Evolutionary conservation across 2,113 vertebrate species (phyloP).

Genomic region (Probosciger aterrimus): DNA sequence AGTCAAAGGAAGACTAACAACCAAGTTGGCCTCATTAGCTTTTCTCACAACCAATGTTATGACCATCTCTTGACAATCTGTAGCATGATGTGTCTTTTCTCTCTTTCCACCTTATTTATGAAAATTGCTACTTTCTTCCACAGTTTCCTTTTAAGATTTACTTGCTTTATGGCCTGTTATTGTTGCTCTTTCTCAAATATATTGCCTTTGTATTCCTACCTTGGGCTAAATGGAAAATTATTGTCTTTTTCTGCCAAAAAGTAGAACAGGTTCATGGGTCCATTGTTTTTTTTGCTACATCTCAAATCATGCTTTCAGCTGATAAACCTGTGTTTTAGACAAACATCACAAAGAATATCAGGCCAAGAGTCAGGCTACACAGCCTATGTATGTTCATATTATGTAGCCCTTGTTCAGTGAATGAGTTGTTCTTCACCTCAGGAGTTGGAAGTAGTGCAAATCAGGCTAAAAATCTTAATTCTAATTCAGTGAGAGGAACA

Average conservation of each 20-base stretch:
- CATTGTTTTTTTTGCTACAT: not conserved
- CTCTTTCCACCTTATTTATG: not conserved
- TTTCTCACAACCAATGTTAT: not conserved
- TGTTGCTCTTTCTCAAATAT: not conserved
- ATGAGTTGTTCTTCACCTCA: not conserved
- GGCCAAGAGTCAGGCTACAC: not conserved
- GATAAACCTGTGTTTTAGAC: not conserved
- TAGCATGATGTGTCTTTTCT: fast-evolving
- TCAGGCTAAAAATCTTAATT: not conserved
- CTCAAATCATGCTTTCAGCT: not conserved
- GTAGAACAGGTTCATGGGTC: not conserved
- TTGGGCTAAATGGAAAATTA: not conserved
- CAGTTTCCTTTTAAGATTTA: not conserved
- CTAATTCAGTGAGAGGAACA: not conserved
- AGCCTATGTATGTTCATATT: not conserved
- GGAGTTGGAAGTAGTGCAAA: not conserved
- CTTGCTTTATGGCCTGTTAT: not conserved
- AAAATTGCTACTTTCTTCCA: not conserved
- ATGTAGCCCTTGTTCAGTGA: fast-evolving
- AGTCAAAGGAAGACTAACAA: not conserved
- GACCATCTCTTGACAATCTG: not conserved
- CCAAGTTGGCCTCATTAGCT: not conserved
- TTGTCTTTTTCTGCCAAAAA: not conserved
- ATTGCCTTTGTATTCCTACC: not conserved
- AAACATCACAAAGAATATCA: not conserved